Conservation (phyloP, 2,797 vertebrate genomes). For the Dromococcyx pavoninus region DNA sequence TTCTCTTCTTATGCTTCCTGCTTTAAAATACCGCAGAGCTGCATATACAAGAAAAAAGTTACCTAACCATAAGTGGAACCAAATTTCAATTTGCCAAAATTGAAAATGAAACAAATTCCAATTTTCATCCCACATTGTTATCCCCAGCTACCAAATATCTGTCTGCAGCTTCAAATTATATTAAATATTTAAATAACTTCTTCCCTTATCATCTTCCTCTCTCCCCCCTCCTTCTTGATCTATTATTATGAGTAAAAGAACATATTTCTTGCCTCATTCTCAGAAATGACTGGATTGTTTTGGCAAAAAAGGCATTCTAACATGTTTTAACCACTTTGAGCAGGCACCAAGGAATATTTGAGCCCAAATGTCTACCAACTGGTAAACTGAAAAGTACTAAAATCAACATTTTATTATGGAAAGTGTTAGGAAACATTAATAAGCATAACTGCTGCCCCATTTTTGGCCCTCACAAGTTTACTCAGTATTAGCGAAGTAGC, state of each 20-base stretch:
- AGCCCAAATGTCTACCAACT: not conserved
- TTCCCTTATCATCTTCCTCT: not conserved
- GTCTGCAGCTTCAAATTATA: conserved; percentile 29
- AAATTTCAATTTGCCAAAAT: not conserved
- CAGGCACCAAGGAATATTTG: not conserved
- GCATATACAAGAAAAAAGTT: not conserved
- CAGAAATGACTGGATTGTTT: not conserved
- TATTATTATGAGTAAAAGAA: not conserved
- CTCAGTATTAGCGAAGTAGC: not conserved
- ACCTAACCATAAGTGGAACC: not conserved
- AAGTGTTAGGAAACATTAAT: not conserved
- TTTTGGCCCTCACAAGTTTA: not conserved
- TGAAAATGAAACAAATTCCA: not conserved
- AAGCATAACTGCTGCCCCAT: not conserved
- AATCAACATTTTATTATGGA: not conserved
- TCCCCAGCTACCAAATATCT: not conserved
- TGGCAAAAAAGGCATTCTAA: not conserved
- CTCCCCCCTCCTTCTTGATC: not conserved
- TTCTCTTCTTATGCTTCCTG: not conserved
- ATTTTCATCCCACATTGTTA: not conserved
- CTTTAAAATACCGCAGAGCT: not conserved
- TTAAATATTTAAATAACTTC: not conserved
- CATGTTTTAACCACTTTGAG: not conserved
- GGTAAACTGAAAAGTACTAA: not conserved
- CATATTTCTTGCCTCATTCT: not conserved